These are phyloP conservation scores for Spheniscus humboldti DNA, from an alignment of 2,797 vertebrate species.

Conservation along the genomic window DNA sequence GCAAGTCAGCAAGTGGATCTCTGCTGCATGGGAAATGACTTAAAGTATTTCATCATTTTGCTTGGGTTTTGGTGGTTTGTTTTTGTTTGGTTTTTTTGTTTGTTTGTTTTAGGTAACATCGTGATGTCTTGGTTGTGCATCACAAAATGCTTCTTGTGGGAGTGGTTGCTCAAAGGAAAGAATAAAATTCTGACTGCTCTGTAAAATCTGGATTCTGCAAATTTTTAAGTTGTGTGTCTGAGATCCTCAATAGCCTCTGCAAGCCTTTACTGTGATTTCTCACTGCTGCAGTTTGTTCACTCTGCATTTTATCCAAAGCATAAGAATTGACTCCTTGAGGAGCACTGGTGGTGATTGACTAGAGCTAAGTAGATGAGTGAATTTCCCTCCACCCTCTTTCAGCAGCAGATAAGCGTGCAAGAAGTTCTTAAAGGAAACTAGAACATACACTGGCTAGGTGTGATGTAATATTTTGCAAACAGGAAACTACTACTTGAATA, in stretches of 20 bases:
- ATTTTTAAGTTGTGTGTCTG: not conserved
- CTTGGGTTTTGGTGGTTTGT: not conserved
- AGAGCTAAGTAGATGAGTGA: not conserved
- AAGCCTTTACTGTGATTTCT: not conserved
- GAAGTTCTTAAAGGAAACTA: not conserved
- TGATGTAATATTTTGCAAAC: conserved; percentile 9
- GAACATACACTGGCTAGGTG: not conserved
- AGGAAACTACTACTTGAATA: not conserved
- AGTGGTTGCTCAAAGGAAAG: not conserved
- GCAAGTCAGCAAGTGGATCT: conserved; percentile 11
- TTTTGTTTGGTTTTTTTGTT: too few species aligned
- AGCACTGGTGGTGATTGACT: not conserved
- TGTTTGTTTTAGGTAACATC: not conserved
- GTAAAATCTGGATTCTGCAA: not conserved
- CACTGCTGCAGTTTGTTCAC: not conserved
- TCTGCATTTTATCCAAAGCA: not conserved
- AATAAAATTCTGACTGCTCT: not conserved
- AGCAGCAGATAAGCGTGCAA: not conserved
- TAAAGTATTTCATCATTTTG: not conserved
- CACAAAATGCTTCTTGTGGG: not conserved
- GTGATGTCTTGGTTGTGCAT: not conserved
- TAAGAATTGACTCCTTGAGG: not conserved
- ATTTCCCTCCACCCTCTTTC: not conserved
- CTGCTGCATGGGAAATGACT: not conserved
- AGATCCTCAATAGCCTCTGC: not conserved